Percentiles rank a stretch among this genome's conserved stretches.
phyloP scores from a whole-genome alignment of 2,113 vertebrate genomes.

The Harpagus bidentatus region DNA sequence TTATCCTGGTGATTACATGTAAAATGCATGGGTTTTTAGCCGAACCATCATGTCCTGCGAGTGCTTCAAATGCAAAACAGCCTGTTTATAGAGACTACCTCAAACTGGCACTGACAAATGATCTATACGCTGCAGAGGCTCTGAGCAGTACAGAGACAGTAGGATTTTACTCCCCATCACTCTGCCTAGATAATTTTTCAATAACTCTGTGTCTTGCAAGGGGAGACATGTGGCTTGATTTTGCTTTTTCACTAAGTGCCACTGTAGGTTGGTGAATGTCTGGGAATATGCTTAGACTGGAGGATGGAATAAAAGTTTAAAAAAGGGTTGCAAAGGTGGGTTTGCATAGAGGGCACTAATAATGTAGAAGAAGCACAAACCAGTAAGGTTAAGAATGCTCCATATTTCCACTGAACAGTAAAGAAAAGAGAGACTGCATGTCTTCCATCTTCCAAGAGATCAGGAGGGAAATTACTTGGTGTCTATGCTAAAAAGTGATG shows the following conservation, averaged over 20 bases:
- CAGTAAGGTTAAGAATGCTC: neutral
- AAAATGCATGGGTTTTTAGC: constrained; percentile 49
- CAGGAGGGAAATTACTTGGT: neutral
- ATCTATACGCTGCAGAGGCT: constrained; percentile 28
- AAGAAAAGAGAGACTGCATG: neutral
- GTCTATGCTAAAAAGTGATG: neutral
- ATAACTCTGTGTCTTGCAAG: neutral
- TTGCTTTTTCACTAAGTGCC: neutral
- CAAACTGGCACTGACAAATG: constrained; percentile 53
- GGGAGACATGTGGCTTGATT: neutral
- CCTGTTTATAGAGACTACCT: constrained; percentile 32
- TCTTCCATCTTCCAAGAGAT: neutral
- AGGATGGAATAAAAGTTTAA: neutral
- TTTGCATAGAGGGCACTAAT: neutral
- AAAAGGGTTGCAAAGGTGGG: neutral
- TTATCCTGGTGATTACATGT: constrained; percentile 59
- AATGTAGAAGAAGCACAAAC: neutral
- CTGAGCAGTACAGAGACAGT: constrained; percentile 3
- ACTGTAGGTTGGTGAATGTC: neutral
- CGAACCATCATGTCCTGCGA: constrained; percentile 27
- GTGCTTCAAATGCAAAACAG: constrained; percentile 60
- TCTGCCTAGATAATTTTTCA: neutral
- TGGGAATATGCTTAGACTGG: neutral
- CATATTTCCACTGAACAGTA: neutral
- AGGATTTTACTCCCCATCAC: neutral